Conservation (phyloP, 1,140 invertebrate species). For the Lucilia cuprina region DNA sequence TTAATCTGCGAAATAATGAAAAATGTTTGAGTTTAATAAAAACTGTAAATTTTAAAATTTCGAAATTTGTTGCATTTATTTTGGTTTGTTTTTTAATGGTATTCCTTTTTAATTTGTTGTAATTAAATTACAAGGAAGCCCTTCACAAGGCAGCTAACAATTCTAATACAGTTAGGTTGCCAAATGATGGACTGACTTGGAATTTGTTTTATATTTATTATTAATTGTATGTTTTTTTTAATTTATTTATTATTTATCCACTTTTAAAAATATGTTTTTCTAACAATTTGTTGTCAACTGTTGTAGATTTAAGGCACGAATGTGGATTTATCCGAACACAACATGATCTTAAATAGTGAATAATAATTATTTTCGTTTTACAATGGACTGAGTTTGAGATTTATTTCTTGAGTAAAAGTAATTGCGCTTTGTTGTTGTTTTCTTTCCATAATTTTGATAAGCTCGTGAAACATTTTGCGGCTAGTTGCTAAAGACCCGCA, state of each 20-base stretch:
- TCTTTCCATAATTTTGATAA: background rate
- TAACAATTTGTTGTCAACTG: background rate
- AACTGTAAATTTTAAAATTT: too few species aligned
- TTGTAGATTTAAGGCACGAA: background rate
- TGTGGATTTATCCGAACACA: background rate
- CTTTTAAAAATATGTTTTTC: background rate
- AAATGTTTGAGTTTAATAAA: too few species aligned
- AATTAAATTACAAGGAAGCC: slow-evolving; percentile 57
- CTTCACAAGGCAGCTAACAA: slow-evolving; percentile 62
- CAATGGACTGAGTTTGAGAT: background rate
- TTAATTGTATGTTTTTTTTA: background rate
- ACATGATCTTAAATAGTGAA: slow-evolving; percentile 16
- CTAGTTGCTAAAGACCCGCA: slow-evolving; percentile 13
- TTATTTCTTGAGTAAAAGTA: background rate
- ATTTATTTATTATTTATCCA: background rate
- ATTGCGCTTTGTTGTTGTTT: background rate
- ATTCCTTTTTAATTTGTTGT: slow-evolving; percentile 40
- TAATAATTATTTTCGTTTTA: background rate
- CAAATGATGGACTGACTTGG: slow-evolving; percentile 59
- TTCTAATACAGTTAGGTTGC: slow-evolving; percentile 50
- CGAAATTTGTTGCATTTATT: too few species aligned
- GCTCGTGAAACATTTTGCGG: background rate
- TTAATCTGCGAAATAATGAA: too few species aligned
- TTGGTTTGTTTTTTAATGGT: too few species aligned
- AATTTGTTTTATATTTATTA: slow-evolving; percentile 39